These are phyloP conservation scores for Mallotus villosus DNA, from an alignment of 2,797 vertebrate genomes.

Conservation along the genomic window DNA sequence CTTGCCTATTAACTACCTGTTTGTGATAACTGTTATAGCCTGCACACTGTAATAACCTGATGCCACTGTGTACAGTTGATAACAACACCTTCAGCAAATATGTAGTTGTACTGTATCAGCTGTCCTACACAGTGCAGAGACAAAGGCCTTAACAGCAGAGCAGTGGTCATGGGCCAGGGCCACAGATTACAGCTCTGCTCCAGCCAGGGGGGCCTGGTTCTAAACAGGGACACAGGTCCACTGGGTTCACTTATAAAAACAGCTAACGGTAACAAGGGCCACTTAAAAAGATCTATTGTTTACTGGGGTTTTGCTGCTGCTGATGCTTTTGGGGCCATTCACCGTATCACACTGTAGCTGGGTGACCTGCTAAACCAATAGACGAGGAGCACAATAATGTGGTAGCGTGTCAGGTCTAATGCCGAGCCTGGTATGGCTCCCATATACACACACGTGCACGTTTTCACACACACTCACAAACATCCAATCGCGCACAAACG, in stretches of 20 bases:
- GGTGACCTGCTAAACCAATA: slow-evolving; percentile 13
- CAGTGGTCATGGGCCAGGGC: not conserved
- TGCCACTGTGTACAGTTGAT: slow-evolving; percentile 1
- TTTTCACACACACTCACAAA: not conserved
- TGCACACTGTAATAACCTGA: slow-evolving; percentile 9
- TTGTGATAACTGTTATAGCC: not conserved
- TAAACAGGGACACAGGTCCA: slow-evolving; percentile 10
- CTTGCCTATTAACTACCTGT: not conserved
- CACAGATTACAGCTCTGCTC: slow-evolving; percentile 6
- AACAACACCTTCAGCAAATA: slow-evolving; percentile 18
- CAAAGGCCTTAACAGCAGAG: slow-evolving; percentile 15
- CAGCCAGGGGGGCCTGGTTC: not conserved
- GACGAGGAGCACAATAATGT: not conserved
- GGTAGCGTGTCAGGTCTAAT: not conserved
- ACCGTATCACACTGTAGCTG: slow-evolving; percentile 6
- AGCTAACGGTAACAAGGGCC: slow-evolving; percentile 4
- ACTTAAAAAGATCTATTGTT: slow-evolving; percentile 13
- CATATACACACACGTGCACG: not conserved
- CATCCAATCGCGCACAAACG: too few relatives aligned
- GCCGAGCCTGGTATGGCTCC: not conserved
- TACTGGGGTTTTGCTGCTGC: slow-evolving; percentile 14
- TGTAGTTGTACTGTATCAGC: slow-evolving; percentile 7
- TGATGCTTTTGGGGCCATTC: slow-evolving; percentile 14
- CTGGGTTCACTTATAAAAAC: slow-evolving; percentile 11
- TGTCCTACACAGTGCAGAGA: slow-evolving; percentile 21